A percentile compares a stretch with the other conserved stretches of the same genome.
phyloP scores from a whole-genome alignment of 92 coral and sea anemone genomes.

The Bergia sp. region DNA sequence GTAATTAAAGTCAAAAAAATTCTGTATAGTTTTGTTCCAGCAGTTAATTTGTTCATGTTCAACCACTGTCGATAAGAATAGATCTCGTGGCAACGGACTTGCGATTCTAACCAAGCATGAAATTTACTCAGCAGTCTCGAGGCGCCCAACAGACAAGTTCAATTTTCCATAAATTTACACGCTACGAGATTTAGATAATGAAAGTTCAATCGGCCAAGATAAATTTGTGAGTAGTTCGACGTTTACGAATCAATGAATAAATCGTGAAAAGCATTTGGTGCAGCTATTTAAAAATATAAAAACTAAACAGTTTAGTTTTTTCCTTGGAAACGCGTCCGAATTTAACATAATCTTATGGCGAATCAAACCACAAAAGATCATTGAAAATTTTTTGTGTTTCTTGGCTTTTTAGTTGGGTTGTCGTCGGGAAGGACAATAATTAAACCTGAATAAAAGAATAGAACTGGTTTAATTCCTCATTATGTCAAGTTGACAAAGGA shows the following conservation, averaged over 20 bases:
- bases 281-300: background rate
- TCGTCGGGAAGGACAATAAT: background rate
- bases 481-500: background rate
- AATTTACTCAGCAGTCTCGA: background rate
- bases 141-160: background rate
- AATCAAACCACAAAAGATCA: background rate
- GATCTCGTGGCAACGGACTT: background rate
- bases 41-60: background rate
- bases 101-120: background rate
- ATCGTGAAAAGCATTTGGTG: background rate
- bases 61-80: background rate
- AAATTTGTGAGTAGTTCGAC: too few species aligned
- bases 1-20: too few species aligned
- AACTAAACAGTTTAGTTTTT: background rate
- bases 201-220: background rate
- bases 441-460: too few species aligned
- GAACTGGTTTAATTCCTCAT: background rate
- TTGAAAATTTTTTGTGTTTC: background rate
- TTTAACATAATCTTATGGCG: background rate
- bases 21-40: too few species aligned
- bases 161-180: background rate
- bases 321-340: background rate
- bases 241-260: too few species aligned
- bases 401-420: background rate
- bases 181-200: background rate